Evolutionary conservation across 2,113 vertebrate species (phyloP).

Genomic region (Oncorhynchus gorbuscha): DNA sequence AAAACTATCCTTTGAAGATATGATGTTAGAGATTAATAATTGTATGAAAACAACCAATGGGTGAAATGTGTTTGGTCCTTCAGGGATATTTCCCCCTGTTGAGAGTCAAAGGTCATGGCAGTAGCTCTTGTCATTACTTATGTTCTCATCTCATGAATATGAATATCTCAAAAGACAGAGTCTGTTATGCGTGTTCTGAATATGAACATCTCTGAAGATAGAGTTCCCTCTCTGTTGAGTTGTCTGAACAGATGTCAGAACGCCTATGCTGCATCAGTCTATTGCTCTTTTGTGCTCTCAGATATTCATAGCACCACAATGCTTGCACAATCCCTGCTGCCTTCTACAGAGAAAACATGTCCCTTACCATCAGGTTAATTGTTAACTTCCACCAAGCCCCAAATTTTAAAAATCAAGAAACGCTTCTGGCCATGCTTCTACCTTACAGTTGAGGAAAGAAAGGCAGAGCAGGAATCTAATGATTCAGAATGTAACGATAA

Average conservation of each 20-base stretch:
- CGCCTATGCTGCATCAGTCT: constrained; percentile 68
- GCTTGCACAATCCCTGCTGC: constrained; percentile 48
- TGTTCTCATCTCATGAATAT: constrained; percentile 28
- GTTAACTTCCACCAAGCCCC: constrained; percentile 1
- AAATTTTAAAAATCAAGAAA: neutral
- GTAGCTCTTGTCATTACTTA: neutral
- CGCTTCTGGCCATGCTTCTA: too few species aligned
- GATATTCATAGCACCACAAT: constrained; percentile 69
- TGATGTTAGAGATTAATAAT: neutral
- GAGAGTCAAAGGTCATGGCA: constrained; percentile 2
- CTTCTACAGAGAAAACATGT: constrained; percentile 36
- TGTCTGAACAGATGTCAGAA: constrained; percentile 67
- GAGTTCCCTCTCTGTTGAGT: constrained; percentile 29
- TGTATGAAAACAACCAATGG: neutral
- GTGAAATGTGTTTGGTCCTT: neutral
- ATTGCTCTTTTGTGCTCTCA: constrained; percentile 66
- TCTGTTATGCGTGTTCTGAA: constrained; percentile 26
- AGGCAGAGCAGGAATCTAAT: neutral
- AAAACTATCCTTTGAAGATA: neutral
- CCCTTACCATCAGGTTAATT: constrained; percentile 30
- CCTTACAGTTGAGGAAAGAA: neutral
- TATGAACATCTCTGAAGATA: constrained; percentile 38
- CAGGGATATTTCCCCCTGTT: neutral
- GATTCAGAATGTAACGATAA: constrained; percentile 11
- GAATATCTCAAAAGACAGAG: constrained; percentile 39